Evolutionary conservation across 2,113 vertebrate species (phyloP).

Genomic region (Pomatorhinus ruficollis): DNA sequence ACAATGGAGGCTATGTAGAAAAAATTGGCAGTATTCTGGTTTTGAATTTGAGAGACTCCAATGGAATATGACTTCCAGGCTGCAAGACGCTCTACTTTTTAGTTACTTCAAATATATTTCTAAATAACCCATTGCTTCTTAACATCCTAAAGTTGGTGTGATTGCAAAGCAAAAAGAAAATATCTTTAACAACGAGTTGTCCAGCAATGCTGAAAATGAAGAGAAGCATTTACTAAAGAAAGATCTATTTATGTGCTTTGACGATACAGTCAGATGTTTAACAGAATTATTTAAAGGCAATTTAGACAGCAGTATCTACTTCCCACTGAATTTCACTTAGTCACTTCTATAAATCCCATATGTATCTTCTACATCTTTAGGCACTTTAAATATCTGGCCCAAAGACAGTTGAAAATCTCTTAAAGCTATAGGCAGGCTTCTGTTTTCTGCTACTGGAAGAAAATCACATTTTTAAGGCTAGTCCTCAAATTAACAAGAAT

Average conservation of each 20-base stretch:
- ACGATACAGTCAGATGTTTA: not conserved
- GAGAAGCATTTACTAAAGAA: not conserved
- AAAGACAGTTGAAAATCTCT: not conserved
- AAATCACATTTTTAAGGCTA: not conserved
- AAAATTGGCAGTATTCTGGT: not conserved
- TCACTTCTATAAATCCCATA: conserved; percentile 16
- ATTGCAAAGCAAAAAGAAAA: not conserved
- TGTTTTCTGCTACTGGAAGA: not conserved
- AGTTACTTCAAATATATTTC: not conserved
- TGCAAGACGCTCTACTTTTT: not conserved
- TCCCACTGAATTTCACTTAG: conserved; percentile 43
- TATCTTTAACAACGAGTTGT: not conserved
- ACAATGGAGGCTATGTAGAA: not conserved
- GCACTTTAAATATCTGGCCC: not conserved
- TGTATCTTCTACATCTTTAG: not conserved
- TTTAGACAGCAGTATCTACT: conserved; percentile 10
- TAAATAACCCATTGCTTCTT: not conserved
- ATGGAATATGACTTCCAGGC: not conserved
- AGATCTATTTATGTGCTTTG: conserved; percentile 27
- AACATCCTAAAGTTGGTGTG: not conserved
- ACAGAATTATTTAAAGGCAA: conserved; percentile 38
- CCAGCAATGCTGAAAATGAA: not conserved
- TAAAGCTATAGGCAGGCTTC: not conserved
- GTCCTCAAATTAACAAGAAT: not conserved
- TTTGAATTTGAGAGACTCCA: not conserved